A percentile compares a stretch with the other conserved stretches of the same genome.
These are phyloP conservation scores for Ferrisia virgata DNA, from an alignment of 2,888 invertebrate genomes.

Conservation along the genomic window DNA sequence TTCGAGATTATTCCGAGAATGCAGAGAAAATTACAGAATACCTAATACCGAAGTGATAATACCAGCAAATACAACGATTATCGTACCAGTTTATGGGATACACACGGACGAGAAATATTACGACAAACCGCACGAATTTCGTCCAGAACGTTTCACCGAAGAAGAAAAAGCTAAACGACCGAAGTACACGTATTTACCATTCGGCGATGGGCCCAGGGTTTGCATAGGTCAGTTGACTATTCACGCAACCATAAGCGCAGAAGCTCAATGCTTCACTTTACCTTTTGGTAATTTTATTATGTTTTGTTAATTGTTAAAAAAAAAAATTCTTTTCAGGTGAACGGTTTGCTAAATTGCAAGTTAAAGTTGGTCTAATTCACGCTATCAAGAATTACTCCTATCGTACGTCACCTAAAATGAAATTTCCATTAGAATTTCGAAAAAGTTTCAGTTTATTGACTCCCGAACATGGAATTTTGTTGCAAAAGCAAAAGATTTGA, in stretches of 20 bases:
- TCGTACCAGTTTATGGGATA: slow-evolving; percentile 60
- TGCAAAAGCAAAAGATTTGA: no score
- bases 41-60: slow-evolving; percentile 48
- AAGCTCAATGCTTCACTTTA: slow-evolving; percentile 46
- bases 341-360: background rate
- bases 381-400: background rate
- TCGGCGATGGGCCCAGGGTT: slow-evolving; percentile 59
- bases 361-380: background rate
- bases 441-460: background rate
- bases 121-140: slow-evolving; percentile 62
- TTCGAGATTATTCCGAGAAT: slow-evolving; percentile 52
- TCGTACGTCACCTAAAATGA: background rate
- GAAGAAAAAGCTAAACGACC: slow-evolving; percentile 58
- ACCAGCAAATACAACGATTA: slow-evolving; percentile 53
- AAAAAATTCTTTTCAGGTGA: background rate
- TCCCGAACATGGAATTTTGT: background rate
- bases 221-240: no score
- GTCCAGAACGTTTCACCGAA: slow-evolving; percentile 61
- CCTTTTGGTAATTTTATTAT: no score
- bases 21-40: slow-evolving; percentile 52
- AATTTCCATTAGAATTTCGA: background rate
- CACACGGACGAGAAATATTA: slow-evolving; percentile 62
- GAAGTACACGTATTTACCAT: slow-evolving; percentile 57
- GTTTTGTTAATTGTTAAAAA: background rate
- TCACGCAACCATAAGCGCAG: no score